phyloP scores from a whole-genome alignment of 2,113 vertebrate species.

The Pleuronectes platessa region DNA sequence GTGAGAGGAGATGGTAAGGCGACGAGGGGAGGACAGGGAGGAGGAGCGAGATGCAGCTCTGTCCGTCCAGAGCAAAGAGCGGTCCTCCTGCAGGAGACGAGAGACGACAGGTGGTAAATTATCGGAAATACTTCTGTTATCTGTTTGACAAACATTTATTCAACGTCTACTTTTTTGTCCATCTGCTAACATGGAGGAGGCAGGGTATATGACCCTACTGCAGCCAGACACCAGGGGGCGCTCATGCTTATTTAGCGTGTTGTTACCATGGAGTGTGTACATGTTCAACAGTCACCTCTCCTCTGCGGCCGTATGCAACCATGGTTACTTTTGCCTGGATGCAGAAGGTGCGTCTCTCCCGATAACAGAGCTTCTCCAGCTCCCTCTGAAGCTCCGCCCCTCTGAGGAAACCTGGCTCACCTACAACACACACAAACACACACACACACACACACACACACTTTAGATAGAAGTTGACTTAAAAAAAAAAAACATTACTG shows the following conservation, averaged over 20 bases:
- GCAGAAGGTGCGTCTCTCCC: conserved; percentile 77
- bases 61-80: conserved; percentile 57
- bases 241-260: no score
- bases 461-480: background rate
- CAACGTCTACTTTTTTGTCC: no score
- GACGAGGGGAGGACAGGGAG: background rate
- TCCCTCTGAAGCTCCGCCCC: conserved; percentile 78
- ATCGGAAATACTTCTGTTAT: no score
- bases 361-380: conserved; percentile 72
- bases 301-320: conserved; percentile 67
- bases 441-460: background rate
- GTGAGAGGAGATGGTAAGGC: background rate
- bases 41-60: conserved; percentile 14
- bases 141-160: no score
- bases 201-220: no score
- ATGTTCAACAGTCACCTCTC: conserved; percentile 57
- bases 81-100: conserved; percentile 63
- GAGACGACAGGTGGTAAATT: background rate
- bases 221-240: background rate
- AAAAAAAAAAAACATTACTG: background rate
- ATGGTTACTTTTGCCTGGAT: conserved; percentile 77
- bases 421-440: conserved; percentile 50
- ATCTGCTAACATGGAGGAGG: no score
- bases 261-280: background rate
- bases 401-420: conserved; percentile 68